phyloP scores from a whole-genome alignment of 2,113 vertebrate genomes.

The Myrmecobius fasciatus region DNA sequence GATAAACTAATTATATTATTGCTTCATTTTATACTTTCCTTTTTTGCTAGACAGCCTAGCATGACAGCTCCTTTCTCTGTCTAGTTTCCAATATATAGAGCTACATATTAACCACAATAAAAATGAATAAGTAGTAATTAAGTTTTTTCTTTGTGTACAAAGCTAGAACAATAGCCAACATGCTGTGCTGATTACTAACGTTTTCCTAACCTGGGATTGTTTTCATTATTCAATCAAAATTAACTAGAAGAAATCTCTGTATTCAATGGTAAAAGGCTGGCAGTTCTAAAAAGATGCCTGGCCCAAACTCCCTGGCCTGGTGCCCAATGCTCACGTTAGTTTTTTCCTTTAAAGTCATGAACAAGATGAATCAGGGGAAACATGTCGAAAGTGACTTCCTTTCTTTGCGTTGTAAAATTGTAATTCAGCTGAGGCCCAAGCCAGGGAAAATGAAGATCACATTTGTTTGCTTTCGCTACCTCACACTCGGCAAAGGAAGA shows the following conservation, averaged over 20 bases:
- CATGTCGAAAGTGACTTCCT: not conserved
- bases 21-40: not conserved
- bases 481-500: not conserved
- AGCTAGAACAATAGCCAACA: constrained; percentile 47
- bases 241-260: constrained; percentile 17
- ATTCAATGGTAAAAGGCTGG: not conserved
- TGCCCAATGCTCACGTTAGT: not conserved
- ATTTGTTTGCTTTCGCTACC: not conserved
- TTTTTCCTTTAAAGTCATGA: not conserved
- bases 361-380: not conserved
- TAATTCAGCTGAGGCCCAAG: not conserved
- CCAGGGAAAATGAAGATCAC: not conserved
- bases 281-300: not conserved
- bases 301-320: not conserved
- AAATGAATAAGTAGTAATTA: constrained; percentile 59
- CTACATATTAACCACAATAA: constrained; percentile 44
- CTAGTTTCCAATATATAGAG: not conserved
- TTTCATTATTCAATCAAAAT: constrained; percentile 66
- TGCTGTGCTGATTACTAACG: constrained; percentile 54
- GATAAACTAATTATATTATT: not conserved
- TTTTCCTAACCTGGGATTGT: constrained; percentile 60
- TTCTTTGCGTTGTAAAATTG: constrained; percentile 44
- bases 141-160: constrained; percentile 58
- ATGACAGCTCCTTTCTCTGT: not conserved
- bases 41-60: not conserved